Conservation (phyloP, 2,113 vertebrate genomes). For the Mus spicilegus region DNA sequence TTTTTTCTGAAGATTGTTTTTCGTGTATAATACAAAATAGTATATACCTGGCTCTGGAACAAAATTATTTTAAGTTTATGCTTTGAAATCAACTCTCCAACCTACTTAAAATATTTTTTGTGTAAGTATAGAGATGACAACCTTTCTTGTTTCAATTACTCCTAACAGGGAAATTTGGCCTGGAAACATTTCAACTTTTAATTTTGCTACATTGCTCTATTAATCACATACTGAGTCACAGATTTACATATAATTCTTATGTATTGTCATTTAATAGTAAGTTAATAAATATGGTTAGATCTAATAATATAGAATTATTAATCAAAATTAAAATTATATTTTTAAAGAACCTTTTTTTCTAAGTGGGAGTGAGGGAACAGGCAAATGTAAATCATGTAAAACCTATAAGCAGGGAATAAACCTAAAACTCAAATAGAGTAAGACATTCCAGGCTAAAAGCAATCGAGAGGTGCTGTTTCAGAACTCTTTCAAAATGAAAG, state of each 20-base stretch:
- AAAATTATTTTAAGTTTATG: not conserved
- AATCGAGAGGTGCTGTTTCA: not conserved
- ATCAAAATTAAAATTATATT: not conserved
- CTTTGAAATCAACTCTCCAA: not conserved
- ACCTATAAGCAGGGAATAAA: not conserved
- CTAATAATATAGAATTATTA: not conserved
- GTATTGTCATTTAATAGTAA: not conserved
- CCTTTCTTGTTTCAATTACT: not conserved
- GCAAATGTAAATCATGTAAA: not conserved
- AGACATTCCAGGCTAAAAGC: not conserved
- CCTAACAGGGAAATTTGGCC: not conserved
- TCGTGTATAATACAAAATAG: not conserved
- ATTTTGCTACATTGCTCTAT: not conserved
- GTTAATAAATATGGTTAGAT: not conserved
- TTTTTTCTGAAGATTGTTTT: constrained; percentile 6
- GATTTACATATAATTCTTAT: constrained; percentile 4
- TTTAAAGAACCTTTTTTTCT: not conserved
- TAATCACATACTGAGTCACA: not conserved
- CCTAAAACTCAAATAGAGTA: not conserved
- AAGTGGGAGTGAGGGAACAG: not conserved
- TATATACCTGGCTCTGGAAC: not conserved
- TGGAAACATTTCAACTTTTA: not conserved
- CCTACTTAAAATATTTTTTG: not conserved
- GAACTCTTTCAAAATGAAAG: not conserved
- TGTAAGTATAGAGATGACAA: not conserved